A percentile compares a stretch with the other conserved stretches of the same genome.
These are phyloP conservation scores for Latrodectus geometricus DNA, from an alignment of 1,140 invertebrate genomes.

Conservation along the genomic window DNA sequence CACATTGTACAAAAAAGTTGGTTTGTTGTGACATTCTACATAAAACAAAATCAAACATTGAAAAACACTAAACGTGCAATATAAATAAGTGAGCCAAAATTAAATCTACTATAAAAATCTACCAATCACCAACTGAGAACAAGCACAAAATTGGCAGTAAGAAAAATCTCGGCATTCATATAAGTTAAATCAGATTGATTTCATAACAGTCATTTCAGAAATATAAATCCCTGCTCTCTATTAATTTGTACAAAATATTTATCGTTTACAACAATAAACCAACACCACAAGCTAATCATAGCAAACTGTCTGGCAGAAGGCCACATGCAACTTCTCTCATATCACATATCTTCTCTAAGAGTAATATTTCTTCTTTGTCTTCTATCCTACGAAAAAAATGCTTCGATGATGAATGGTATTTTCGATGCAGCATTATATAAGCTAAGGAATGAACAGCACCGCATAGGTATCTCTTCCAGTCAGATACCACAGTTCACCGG, in stretches of 20 bases:
- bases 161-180: constrained; percentile 48
- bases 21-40: constrained; percentile 18
- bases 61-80: constrained; percentile 58
- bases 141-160: constrained; percentile 60
- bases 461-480: background rate
- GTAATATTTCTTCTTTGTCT: background rate
- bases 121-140: constrained; percentile 53
- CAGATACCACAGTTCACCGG: constrained; percentile 36
- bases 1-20: background rate
- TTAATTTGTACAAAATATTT: constrained; percentile 59
- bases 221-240: constrained; percentile 47
- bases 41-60: constrained; percentile 49
- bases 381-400: background rate
- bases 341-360: constrained; percentile 51
- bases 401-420: background rate
- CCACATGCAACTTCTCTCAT: constrained; percentile 14
- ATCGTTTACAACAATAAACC: constrained; percentile 42
- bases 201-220: constrained; percentile 40
- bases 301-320: constrained; percentile 11
- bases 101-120: constrained; percentile 52
- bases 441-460: constrained; percentile 16
- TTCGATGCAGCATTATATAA: background rate
- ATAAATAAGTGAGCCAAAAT: constrained; percentile 61
- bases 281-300: constrained; percentile 36
- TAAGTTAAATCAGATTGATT: constrained; percentile 40